Conservation (phyloP, 1,140 invertebrate species). For the Drosophila littoralis region DNA sequence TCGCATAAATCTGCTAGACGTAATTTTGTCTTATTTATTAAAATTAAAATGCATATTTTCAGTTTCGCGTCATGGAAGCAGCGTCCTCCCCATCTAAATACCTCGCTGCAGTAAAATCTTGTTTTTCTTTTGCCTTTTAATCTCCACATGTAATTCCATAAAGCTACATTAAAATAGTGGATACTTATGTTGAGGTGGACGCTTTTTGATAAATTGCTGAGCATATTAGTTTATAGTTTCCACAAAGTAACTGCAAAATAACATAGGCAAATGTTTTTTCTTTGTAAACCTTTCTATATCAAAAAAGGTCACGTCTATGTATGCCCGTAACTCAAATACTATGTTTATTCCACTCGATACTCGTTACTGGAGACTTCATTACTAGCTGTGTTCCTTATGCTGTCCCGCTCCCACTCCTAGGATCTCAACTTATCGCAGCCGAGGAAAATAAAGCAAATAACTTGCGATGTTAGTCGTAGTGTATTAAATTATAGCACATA, state of each 20-base stretch:
- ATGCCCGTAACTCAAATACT: neutral
- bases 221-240: conserved; percentile 17
- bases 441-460: conserved; percentile 45
- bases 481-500: conserved; percentile 81
- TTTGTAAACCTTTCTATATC: no score
- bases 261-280: no score
- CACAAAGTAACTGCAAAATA: no score
- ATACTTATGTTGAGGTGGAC: conserved; percentile 9
- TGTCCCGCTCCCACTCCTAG: neutral
- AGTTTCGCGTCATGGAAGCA: conserved; percentile 22
- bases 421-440: conserved; percentile 3
- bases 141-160: conserved; percentile 25
- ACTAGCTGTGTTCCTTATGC: neutral
- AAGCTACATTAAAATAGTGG: conserved; percentile 29
- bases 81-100: neutral
- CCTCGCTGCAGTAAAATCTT: neutral
- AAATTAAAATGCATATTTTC: conserved; percentile 76
- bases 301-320: neutral
- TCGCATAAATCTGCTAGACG: conserved; percentile 67
- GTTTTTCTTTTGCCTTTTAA: conserved; percentile 18
- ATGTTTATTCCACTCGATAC: neutral
- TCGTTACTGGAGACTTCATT: conserved; percentile 8
- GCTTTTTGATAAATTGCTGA: neutral
- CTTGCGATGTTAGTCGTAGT: conserved; percentile 58
- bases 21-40: conserved; percentile 80